Evolutionary conservation across 1,140 invertebrate species (phyloP).

Genomic region (Agrypnia vestita): DNA sequence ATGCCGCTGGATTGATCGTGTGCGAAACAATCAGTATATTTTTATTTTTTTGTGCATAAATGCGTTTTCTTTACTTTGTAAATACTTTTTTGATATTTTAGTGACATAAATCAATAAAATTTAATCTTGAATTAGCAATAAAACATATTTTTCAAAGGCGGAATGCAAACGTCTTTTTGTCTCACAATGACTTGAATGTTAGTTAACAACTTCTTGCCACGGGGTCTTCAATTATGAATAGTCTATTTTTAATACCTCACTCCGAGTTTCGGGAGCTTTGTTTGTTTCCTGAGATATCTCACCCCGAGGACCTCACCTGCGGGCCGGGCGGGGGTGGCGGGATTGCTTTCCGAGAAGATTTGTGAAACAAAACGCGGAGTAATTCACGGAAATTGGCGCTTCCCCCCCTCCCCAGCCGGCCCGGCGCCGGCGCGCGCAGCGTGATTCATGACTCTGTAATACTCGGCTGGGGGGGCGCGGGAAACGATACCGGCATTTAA

Average conservation of each 20-base stretch:
- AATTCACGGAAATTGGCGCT: conserved; percentile 64
- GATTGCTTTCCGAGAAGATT: conserved; percentile 61
- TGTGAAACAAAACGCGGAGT: conserved; percentile 65
- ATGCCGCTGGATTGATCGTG: too few species aligned
- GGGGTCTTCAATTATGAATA: neutral
- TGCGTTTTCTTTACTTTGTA: too few species aligned
- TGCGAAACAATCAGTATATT: too few species aligned
- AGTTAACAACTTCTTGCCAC: too few species aligned
- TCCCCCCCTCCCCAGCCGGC: conserved; percentile 39
- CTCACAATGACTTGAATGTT: too few species aligned
- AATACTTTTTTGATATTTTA: too few species aligned
- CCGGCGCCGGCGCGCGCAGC: conserved; percentile 55
- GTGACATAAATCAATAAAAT: too few species aligned
- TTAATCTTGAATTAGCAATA: too few species aligned
- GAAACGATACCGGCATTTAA: conserved; percentile 55
- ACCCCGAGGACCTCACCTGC: conserved; percentile 55
- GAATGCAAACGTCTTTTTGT: too few species aligned
- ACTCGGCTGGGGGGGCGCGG: conserved; percentile 8
- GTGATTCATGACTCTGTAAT: conserved; percentile 56
- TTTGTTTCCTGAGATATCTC: conserved; percentile 28
- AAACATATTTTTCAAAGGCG: too few species aligned
- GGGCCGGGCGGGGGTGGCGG: conserved; percentile 9
- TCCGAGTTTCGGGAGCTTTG: neutral
- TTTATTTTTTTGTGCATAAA: too few species aligned
- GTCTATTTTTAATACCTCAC: neutral